Percentiles rank a stretch among this genome's conserved stretches.
These are phyloP conservation scores for Caenorhabditis sp. DNA, from an alignment of 2,888 invertebrate genomes.

Conservation along the genomic window DNA sequence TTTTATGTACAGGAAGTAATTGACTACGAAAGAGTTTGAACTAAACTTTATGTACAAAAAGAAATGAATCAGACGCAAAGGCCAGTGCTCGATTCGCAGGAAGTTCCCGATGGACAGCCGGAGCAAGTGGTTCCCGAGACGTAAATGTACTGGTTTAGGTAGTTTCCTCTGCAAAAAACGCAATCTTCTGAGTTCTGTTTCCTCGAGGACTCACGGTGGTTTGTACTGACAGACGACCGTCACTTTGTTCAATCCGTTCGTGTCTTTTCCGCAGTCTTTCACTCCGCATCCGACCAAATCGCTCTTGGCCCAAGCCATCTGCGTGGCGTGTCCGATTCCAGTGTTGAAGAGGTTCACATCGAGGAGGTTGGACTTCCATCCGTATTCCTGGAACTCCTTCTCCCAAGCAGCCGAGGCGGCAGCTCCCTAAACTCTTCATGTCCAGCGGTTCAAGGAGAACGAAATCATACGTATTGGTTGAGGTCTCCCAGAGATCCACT, in stretches of 20 bases:
- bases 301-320: conserved; percentile 48
- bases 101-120: conserved; percentile 37
- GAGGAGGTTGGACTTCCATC: conserved; percentile 42
- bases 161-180: conserved; percentile 50
- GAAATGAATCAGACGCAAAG: conserved; percentile 33
- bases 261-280: conserved; percentile 41
- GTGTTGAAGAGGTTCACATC: conserved; percentile 28
- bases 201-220: conserved; percentile 33
- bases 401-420: conserved; percentile 9
- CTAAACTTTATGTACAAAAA: conserved; percentile 24
- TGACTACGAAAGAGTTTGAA: too few relatives aligned
- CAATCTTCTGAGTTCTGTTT: neutral
- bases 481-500: conserved; percentile 31
- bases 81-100: conserved; percentile 32
- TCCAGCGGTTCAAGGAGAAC: too few relatives aligned
- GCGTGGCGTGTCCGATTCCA: conserved; percentile 48
- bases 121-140: conserved; percentile 34
- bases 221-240: conserved; percentile 58
- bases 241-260: conserved; percentile 50
- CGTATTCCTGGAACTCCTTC: conserved; percentile 38
- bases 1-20: too few relatives aligned
- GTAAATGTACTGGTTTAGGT: conserved; percentile 32
- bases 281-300: conserved; percentile 48
- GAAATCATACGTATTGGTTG: conserved; percentile 45
- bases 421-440: conserved; percentile 31